These are phyloP conservation scores for Oryzias celebensis DNA, from an alignment of 2,113 vertebrate genomes.

Conservation along the genomic window DNA sequence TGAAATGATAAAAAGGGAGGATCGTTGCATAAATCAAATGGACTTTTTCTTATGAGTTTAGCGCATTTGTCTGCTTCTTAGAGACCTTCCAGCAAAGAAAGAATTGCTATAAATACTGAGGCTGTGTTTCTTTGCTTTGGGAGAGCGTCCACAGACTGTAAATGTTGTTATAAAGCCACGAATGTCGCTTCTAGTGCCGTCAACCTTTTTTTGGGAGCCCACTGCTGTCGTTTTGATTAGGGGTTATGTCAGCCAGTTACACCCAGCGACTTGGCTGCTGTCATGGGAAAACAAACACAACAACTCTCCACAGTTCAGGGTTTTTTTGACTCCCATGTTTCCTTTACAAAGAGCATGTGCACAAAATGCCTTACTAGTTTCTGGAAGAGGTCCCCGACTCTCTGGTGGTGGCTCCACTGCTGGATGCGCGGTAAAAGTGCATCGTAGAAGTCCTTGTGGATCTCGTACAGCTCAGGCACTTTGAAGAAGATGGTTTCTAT, in stretches of 20 bases:
- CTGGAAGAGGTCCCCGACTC: constrained; percentile 97
- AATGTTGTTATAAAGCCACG: background rate
- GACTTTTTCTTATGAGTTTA: constrained; percentile 12
- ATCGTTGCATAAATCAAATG: constrained; percentile 27
- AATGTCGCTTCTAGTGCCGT: constrained; percentile 15
- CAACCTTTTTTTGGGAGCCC: constrained; percentile 11
- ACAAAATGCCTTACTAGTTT: constrained; percentile 84
- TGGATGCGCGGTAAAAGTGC: constrained; percentile 91
- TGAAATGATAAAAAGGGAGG: constrained; percentile 22
- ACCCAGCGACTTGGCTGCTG: constrained; percentile 7
- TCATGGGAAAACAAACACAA: constrained; percentile 1
- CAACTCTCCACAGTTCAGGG: background rate
- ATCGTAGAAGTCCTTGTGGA: constrained; percentile 98
- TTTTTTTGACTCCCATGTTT: background rate
- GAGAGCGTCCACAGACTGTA: background rate
- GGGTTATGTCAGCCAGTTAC: constrained; percentile 9
- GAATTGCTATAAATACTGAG: constrained; percentile 20
- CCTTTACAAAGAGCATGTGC: background rate
- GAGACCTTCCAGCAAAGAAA: constrained; percentile 1
- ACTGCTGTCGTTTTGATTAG: constrained; percentile 32
- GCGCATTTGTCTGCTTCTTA: constrained; percentile 14
- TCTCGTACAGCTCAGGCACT: constrained; percentile 97
- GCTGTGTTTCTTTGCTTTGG: constrained; percentile 1
- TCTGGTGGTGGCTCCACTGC: constrained; percentile 95
- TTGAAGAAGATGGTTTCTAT: constrained; percentile 99